phyloP scores from a whole-genome alignment of 1,140 invertebrate genomes.

The Episyrphus balteatus region DNA sequence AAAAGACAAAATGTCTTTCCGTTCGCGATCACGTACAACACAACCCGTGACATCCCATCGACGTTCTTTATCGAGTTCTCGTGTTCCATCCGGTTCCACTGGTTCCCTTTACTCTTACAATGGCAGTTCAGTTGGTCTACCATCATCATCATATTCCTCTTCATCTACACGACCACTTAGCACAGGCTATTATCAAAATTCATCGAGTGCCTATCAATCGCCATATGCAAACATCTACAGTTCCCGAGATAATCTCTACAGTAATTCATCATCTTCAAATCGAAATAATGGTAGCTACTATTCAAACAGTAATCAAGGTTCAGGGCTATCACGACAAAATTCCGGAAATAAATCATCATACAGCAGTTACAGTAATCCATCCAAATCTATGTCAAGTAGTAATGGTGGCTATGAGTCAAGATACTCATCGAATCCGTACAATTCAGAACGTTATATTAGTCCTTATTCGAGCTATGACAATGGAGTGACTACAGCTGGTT shows the following conservation, averaged over 20 bases:
- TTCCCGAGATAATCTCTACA: slow-evolving; percentile 31
- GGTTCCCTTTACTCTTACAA: slow-evolving; percentile 20
- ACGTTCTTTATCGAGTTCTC: slow-evolving; percentile 30
- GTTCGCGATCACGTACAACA: slow-evolving; percentile 26
- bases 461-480: slow-evolving; percentile 35
- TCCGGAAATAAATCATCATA: slow-evolving; percentile 10
- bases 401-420: slow-evolving; percentile 10
- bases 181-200: not conserved
- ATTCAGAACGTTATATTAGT: slow-evolving; percentile 30
- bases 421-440: slow-evolving; percentile 14
- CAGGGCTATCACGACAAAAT: slow-evolving; percentile 1
- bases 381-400: slow-evolving; percentile 16
- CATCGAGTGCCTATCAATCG: slow-evolving; percentile 21
- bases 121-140: slow-evolving; percentile 21
- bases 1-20: slow-evolving; percentile 30
- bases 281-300: slow-evolving; percentile 12
- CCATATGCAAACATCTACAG: slow-evolving; percentile 31
- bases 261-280: slow-evolving; percentile 7
- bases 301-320: slow-evolving; percentile 18
- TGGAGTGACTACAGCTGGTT: slow-evolving; percentile 34
- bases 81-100: slow-evolving; percentile 11
- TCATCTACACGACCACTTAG: not conserved
- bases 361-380: slow-evolving; percentile 9
- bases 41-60: slow-evolving; percentile 25
- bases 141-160: slow-evolving; percentile 5